Base-by-base conservation (phyloP, 2,888 invertebrate genomes). In the Phlogophora meticulosa region DNA sequence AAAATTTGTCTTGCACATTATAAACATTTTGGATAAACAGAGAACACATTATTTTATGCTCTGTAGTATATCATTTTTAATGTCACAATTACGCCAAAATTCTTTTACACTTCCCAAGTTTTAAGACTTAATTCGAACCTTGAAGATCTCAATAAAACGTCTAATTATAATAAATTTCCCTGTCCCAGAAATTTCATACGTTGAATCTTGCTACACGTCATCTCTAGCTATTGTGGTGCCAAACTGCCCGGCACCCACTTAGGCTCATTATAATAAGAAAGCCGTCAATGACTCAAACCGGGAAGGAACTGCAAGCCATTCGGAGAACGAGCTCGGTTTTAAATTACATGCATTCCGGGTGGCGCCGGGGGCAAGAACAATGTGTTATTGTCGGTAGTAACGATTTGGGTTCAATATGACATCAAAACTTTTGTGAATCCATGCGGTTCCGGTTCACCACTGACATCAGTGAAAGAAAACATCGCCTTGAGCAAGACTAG, bases 251-350 rank as follows among this genome's bases (percentile, higher is more conserved):
- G 76, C 80, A 82, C 76, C 82, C 80, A 82, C 82, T 82, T 82
- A 72, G 36, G 77, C 85, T 85, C 81, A 88, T 88, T 88, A 86
- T 75, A 86, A 88, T 88, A 87, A 83, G 89, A 88, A 86, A 87
- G 82, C 83, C 70, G 81, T 82, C 85, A 85, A 85, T 88, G 86
- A 88, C 79, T 90, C 87, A 85, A 85, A 85, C 86, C 80, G 84
- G 89, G 86, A 88, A 88, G 87, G 70, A 71, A 77, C 71, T 73
- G 61, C 43, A 20, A 40, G 52, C 42, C 59, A 38, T 20, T 66
- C 60, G 56, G 52, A 59, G 65, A 69, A 63, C 60, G 57, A 73
- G 69, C 62, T 58, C 57, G 55, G 72, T 69, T 70, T 80, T 77
- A 74, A 72, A 82, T 71, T 76, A 84, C 82, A 78, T 72, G 72